Evolutionary conservation across 2,888 invertebrate species (phyloP), one percentile per base, ranked within the genome.

Genomic region (Chaetogeoica ovagalla): DNA sequence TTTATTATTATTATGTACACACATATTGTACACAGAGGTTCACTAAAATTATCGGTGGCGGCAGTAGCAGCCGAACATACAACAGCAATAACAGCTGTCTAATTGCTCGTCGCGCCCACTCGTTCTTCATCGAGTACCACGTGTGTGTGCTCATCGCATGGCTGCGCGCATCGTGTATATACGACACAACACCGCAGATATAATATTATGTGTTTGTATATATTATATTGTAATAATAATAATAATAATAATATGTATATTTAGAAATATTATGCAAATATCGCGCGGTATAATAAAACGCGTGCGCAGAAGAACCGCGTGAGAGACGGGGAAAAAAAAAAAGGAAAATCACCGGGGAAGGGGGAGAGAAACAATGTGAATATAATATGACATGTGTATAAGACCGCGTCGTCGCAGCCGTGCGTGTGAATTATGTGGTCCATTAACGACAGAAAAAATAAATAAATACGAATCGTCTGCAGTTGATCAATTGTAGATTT

Each of bases 21-120:
- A 30, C 30, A 30, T 30, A 30, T 30, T 30, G 30, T 30, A 30
- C 30, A 30, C 30, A 30, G 30, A 30, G 30, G 30, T 30, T 30
- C 30, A 30, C 11, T 19, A 19, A 63, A 19, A 23, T 60, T 30
- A 60, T 60, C 60, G 13, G 30, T 23, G n/a, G 23, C 37, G 37
- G 8, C 63, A 1, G n/a, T n/a, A n/a, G 39, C n/a, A 30, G 30
- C 30, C 30, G 30, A 30, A 30, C 30, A 17, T 9, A 52, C 15
- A n/a, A n/a, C 65, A 9, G 65, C 65, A 65, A 65, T 30, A 30
- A 52, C 65, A 39, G 37, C 65, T 39, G n/a, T 65, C 65, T 65
- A 65, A 65, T 39, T 39, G 39, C 39, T 65, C 39, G 39, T 43
- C 65, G 11, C 19, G 17, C 55, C 11, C 55, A 9, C 11, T 55